These are phyloP conservation scores for Thrips palmi DNA, from an alignment of 1,140 invertebrate genomes.

Conservation along the genomic window DNA sequence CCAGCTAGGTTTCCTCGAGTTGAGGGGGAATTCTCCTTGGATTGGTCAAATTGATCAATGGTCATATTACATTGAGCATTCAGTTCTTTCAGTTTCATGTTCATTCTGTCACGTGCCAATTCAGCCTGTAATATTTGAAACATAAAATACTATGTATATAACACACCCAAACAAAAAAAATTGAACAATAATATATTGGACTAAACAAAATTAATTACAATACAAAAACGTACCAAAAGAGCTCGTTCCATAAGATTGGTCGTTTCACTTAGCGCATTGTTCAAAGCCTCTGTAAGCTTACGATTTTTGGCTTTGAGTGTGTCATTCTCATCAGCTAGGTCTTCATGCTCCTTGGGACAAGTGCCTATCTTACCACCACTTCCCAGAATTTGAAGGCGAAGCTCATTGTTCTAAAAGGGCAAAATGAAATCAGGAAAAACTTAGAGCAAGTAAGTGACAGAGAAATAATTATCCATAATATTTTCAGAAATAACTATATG, in stretches of 20 bases:
- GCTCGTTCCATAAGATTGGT: constrained; percentile 10
- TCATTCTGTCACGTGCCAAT: constrained; percentile 18
- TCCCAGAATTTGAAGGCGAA: constrained; percentile 36
- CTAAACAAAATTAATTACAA: too few species aligned
- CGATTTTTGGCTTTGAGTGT: constrained; percentile 35
- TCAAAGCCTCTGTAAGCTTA: constrained; percentile 33
- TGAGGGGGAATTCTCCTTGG: too few species aligned
- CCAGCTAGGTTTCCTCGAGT: too few species aligned
- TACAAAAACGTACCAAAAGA: constrained; percentile 10
- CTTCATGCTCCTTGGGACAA: constrained; percentile 28
- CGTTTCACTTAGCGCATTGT: constrained; percentile 9
- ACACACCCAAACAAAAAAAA: constrained; percentile 5
- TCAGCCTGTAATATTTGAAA: constrained; percentile 10
- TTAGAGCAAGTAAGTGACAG: not conserved
- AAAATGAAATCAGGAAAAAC: constrained; percentile 22
- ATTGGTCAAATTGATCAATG: too few species aligned
- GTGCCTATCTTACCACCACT: constrained; percentile 18
- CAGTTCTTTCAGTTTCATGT: constrained; percentile 10
- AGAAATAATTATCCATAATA: too few species aligned
- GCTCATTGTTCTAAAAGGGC: constrained; percentile 31
- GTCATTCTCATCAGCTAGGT: constrained; percentile 29
- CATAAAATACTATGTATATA: too few species aligned
- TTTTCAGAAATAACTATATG: too few species aligned
- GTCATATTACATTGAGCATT: too few species aligned
- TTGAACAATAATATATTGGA: constrained; percentile 1